These are phyloP conservation scores for Halocaridina rubra DNA, from an alignment of 2,888 invertebrate genomes.

Conservation along the genomic window DNA sequence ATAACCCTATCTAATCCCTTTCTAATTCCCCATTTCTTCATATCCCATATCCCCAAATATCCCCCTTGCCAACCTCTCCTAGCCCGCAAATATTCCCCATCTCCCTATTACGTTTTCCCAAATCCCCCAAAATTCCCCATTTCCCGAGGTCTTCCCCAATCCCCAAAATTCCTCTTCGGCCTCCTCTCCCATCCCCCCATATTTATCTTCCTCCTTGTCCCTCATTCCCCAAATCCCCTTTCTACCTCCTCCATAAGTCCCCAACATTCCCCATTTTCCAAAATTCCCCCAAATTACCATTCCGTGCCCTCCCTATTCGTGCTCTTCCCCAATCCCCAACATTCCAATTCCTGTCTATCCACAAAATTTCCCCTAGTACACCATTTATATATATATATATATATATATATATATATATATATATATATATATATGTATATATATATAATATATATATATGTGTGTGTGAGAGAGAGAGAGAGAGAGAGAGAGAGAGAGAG, in stretches of 20 bases:
- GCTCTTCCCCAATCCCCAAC: neutral
- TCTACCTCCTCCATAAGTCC: neutral
- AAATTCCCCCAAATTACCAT: neutral
- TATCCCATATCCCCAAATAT: no score
- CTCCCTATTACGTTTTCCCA: neutral
- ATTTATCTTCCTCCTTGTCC: neutral
- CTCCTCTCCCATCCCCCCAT: neutral
- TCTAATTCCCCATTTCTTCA: no score
- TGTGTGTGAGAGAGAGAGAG: no score
- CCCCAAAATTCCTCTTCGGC: neutral
- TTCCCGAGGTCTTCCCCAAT: neutral
- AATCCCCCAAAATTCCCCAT: neutral
- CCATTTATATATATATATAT: no score
- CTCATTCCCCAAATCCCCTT: neutral
- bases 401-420: no score
- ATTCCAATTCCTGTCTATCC: neutral
- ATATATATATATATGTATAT: no score
- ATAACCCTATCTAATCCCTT: no score
- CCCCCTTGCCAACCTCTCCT: neutral
- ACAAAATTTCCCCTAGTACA: no score
- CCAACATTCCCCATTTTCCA: neutral
- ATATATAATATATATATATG: no score
- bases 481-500: no score
- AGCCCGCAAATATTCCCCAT: neutral
- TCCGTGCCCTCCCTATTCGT: neutral